Evolutionary conservation across 2,888 invertebrate genomes (phyloP).

Genomic region (Lasioglossum oenotherae): DNA sequence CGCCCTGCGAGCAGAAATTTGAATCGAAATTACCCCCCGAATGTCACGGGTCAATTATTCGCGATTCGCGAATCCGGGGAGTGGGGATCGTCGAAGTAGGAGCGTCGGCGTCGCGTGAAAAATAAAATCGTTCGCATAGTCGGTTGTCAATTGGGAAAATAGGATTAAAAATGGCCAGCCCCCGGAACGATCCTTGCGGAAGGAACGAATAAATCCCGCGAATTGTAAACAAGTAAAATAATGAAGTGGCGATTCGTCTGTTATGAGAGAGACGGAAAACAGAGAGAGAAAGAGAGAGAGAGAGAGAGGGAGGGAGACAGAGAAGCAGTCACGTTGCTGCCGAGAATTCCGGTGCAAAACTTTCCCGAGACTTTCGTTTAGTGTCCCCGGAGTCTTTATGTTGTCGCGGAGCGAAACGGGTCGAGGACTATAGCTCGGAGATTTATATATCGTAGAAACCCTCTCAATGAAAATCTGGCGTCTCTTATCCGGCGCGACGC

Average conservation of each 20-base stretch:
- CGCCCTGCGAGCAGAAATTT: constrained; percentile 18
- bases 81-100: constrained; percentile 7
- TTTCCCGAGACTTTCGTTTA: constrained; percentile 36
- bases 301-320: background rate
- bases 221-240: constrained; percentile 38
- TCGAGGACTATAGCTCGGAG: constrained; percentile 41
- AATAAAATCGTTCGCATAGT: constrained; percentile 19
- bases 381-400: constrained; percentile 16
- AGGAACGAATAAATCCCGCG: constrained; percentile 25
- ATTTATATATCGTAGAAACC: constrained; percentile 49
- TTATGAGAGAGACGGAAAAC: background rate
- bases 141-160: constrained; percentile 32
- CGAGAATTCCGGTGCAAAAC: constrained; percentile 16
- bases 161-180: constrained; percentile 19
- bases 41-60: constrained; percentile 38
- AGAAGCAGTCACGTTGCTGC: background rate
- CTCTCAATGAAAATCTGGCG: constrained; percentile 60
- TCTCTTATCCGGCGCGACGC: constrained; percentile 48
- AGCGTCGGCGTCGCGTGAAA: constrained; percentile 20
- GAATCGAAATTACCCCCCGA: constrained; percentile 36
- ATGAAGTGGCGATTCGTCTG: constrained; percentile 11
- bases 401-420: constrained; percentile 40
- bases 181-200: constrained; percentile 14
- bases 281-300: background rate
- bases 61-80: background rate